Percentiles rank a stretch among this genome's conserved stretches.
These are phyloP conservation scores for Xyrauchen texanus DNA, from an alignment of 2,113 vertebrate species.

Conservation along the genomic window DNA sequence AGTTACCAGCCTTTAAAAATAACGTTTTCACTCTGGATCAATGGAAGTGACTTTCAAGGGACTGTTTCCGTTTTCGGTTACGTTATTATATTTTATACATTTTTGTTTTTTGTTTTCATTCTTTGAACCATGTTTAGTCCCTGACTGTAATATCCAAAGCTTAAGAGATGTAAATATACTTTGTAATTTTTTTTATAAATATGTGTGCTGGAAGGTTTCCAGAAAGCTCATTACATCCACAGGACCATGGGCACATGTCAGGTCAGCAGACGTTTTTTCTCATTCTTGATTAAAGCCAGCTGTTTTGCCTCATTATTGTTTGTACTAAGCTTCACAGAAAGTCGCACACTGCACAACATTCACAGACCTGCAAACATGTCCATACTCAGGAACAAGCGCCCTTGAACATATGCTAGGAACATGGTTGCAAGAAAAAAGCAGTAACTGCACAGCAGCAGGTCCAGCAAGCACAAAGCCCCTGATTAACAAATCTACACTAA, in stretches of 20 bases:
- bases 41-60: too few species aligned
- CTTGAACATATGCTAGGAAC: conserved; percentile 23
- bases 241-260: conserved; percentile 27
- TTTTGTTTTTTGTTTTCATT: too few species aligned
- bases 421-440: conserved; percentile 31
- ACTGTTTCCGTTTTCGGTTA: too few species aligned
- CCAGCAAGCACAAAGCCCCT: conserved; percentile 32
- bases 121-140: too few species aligned
- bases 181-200: background rate
- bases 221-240: conserved; percentile 31
- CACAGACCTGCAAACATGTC: conserved; percentile 20
- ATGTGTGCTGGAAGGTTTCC: background rate
- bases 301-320: conserved; percentile 59
- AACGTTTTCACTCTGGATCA: too few species aligned
- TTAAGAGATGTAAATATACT: background rate
- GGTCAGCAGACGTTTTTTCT: conserved; percentile 50
- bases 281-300: conserved; percentile 61
- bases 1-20: too few species aligned
- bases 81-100: too few species aligned
- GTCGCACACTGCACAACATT: background rate
- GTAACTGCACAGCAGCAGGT: conserved; percentile 14
- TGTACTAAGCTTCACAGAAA: conserved; percentile 40
- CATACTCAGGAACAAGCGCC: conserved; percentile 18
- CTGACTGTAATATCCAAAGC: background rate
- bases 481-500: conserved; percentile 54